These are phyloP conservation scores for Megamerina dolium DNA, from an alignment of 2,888 invertebrate species.

Conservation along the genomic window DNA sequence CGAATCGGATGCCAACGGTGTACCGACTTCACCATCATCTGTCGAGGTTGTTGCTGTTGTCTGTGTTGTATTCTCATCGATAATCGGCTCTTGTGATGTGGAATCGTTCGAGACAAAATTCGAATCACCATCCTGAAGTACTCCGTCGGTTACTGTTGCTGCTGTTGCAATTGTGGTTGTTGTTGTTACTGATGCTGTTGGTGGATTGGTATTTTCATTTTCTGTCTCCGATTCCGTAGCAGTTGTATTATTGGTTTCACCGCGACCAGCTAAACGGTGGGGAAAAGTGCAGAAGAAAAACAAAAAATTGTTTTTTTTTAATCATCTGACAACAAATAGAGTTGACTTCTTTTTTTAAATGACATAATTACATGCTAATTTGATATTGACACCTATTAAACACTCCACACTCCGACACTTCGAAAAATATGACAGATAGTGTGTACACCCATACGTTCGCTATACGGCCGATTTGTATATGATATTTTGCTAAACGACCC, in stretches of 20 bases:
- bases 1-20: conserved; percentile 53
- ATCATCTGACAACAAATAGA: background rate
- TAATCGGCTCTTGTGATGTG: conserved; percentile 44
- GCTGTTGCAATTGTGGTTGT: conserved; percentile 15
- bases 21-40: conserved; percentile 27
- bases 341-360: too few relatives aligned
- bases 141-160: conserved; percentile 13
- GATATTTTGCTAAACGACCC: too few relatives aligned
- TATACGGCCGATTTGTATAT: too few relatives aligned
- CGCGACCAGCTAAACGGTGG: conserved; percentile 23
- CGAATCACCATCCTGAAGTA: conserved; percentile 38
- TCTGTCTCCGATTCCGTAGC: conserved; percentile 39
- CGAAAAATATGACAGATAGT: too few relatives aligned
- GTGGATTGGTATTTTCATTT: conserved; percentile 38
- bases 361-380: too few relatives aligned
- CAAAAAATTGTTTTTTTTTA: background rate
- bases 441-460: too few relatives aligned
- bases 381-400: too few relatives aligned
- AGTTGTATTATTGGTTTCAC: conserved; percentile 24
- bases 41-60: conserved; percentile 53
- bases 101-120: conserved; percentile 47
- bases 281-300: background rate
- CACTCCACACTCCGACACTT: too few relatives aligned
- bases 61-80: conserved; percentile 51
- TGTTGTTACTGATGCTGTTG: conserved; percentile 21